Base-by-base conservation (phyloP, 2,888 invertebrate species). In the Hemicrepidius hirtus region DNA sequence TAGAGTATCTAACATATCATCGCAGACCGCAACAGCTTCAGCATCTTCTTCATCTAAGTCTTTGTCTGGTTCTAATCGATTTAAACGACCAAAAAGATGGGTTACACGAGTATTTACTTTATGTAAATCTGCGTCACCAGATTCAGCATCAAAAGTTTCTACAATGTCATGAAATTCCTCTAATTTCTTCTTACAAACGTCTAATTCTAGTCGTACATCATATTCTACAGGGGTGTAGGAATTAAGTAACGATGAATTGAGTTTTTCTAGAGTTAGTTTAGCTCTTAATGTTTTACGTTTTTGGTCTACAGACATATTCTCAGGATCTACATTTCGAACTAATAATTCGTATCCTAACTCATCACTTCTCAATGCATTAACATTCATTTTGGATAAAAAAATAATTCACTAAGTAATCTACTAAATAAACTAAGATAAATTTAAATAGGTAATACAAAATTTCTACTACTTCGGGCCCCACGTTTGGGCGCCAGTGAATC, bases 341-440 rank as follows among this genome's bases (percentile, higher is more conserved):
- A 13, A 18, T 37, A 60, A 41, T 20, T 60, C 41, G 12, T 40
- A n/a, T 18, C 16, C n/a, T 12, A 60, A 41, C 24, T 60, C 60
- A 41, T 60, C 41, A 3, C 16, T 20, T 41, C 24, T 40, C 3
- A 60, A n/a, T 9, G 41, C 60, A 18, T 60, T 40, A 13, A 60
- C 60, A 41, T 60, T 41, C n/a, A n/a, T n/a, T n/a, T n/a, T n/a
- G n/a, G n/a, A n/a, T n/a, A n/a, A n/a, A n/a, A n/a, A n/a, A n/a
- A n/a, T n/a, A n/a, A n/a, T n/a, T n/a, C n/a, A n/a, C n/a, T n/a
- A n/a, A n/a, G n/a, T n/a, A n/a, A n/a, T n/a, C n/a, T n/a, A n/a
- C n/a, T n/a, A n/a, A n/a, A n/a, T n/a, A n/a, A n/a, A n/a, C n/a
- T n/a, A n/a, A n/a, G n/a, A n/a, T n/a, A n/a, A n/a, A n/a, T n/a